Base-by-base conservation (phyloP, 2,888 invertebrate genomes). In the Ormyrus rosae region DNA sequence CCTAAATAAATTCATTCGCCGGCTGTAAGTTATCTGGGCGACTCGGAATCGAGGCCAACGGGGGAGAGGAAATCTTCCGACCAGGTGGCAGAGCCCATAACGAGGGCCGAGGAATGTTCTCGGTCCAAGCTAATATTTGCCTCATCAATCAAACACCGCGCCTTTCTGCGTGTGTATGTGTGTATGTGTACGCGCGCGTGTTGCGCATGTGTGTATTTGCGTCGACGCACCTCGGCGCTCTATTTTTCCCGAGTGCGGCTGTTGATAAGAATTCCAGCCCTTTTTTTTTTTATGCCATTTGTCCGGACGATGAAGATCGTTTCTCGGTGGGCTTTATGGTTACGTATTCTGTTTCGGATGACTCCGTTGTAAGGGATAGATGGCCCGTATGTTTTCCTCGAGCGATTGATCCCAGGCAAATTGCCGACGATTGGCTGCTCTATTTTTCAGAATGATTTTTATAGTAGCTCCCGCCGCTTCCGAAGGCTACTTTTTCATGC, bases 131-230 rank as follows among this genome's bases (percentile, higher is more conserved):
- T 80, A 83, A 84, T 84, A 83, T 84, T 84, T 80, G 78, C 74
- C 69, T 83, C 83, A 84, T 85, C 85, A 83, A 85, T 85, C 84
- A 83, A 84, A 81, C 68, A 65, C 80, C 78, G 8, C 2, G 7
- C 53, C 0, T 60, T 34, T 61, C 34, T 0, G 34, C 2, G 34
- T 11, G n/a, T 61, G 51, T 3, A 2, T 50, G 19, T 19, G 51
- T 60, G 34, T 3, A 2, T 50, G 19, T 19, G 68, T 45, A 7
- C 6, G 53, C 7, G 9, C 61, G 51, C 72, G 13, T 9, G 68
- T 45, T 1, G 34, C 9, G 34, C 10, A n/a, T 60, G 51, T 60
- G 34, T 4, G 34, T 50, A 51, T 71, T 34, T 46, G 9, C 53
- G 45, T 4, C 64, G 64, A 64, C 55, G 56, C 19, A 34, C 34